Base-by-base conservation (phyloP, 2,113 vertebrate genomes). In the Cettia cetti region DNA sequence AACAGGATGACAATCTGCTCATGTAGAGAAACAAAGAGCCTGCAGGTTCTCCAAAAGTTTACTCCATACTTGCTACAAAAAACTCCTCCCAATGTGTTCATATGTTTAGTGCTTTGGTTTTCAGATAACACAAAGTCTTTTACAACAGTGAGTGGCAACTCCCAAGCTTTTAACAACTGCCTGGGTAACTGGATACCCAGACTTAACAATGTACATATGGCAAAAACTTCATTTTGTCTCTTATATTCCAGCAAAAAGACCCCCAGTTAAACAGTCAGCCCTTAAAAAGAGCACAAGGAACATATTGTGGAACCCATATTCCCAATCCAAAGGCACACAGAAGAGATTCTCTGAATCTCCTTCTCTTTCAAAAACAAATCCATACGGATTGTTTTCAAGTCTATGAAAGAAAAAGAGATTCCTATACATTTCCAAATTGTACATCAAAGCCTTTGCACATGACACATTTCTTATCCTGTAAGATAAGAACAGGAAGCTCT, bases 301-400 rank as follows among this genome's bases (percentile, higher is more conserved):
- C n/a, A 47, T n/a, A 57, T 2, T 54, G 33, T 18, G 2, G 1
- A 0, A 0, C n/a, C 49, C 4, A 1, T 10, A 28, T 24, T 44
- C 27, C 17, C 47, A 72, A 24, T 27, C 24, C 57, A 79, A 61
- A 82, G 31, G 8, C 42, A 60, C 45, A 47, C 2, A 50, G 18
- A 68, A 44, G 6, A 23, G 21, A 60, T 59, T 53, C 23, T 33
- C 37, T 70, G 65, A 61, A 11, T 66, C 31, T 60, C 18, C n/a
- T 39, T 40, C 53, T 69, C 52, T 77, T 60, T n/a, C 28, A 37
- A 31, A 72, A 86, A 44, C 2, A 9, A 89, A 42, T 4, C 3
- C 15, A 13, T 14, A 45, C 2, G 15, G 45, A 68, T 66, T 53
- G 37, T 21, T 93, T 64, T 28, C 63, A 63, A 68, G 44, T 21